Base-by-base conservation (phyloP, 2,113 vertebrate species). In the Polypterus bichir region DNA sequence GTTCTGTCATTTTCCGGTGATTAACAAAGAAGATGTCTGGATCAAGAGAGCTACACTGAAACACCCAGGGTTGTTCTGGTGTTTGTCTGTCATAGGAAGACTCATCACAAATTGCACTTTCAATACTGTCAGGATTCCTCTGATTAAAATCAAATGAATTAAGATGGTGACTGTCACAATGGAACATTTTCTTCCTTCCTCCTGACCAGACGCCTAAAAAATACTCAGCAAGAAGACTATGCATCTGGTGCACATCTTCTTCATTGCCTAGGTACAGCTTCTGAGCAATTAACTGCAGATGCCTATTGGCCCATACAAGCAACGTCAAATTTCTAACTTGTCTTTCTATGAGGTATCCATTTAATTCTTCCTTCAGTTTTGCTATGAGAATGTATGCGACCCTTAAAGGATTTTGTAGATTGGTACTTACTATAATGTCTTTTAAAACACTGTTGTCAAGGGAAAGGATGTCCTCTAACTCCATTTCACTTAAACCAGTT, bases 11-110 rank as follows among this genome's bases (percentile, higher is more conserved):
- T 81, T 99, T 99, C 71, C 96, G 86, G 71, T 97, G 95, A 68
- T 99, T 99, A 69, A 99, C 91, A 62, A 99, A 99, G 74, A 99
- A 97, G 69, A 98, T 97, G 66, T 98, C 93, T 1, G 95, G 94
- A 71, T 99, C 95, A 65, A 99, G 54, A 1, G 94, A 88, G 65
- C 97, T 98, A 65, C 96, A 99, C 71, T 99, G 96, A 69, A 99
- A 99, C 62, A 97, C 93, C 96, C 96, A 99, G 9, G 96, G 96
- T 79, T 99, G 96, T 62, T 97, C 93, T 0, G 95, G 94, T 4
- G 89, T 90, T 70, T 98, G 95, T 58, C 96, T 86, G 75, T 99
- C 96, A 57, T 96, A 97, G 1, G 90, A 92, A 54, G 83, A 81
- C 68, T 95, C 92, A 60, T 97, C 93, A 64, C 86, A 68, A 53